Evolutionary conservation across 64 coral and sea anemone species (phyloP).

Genomic region (Orbicella faveolata): DNA sequence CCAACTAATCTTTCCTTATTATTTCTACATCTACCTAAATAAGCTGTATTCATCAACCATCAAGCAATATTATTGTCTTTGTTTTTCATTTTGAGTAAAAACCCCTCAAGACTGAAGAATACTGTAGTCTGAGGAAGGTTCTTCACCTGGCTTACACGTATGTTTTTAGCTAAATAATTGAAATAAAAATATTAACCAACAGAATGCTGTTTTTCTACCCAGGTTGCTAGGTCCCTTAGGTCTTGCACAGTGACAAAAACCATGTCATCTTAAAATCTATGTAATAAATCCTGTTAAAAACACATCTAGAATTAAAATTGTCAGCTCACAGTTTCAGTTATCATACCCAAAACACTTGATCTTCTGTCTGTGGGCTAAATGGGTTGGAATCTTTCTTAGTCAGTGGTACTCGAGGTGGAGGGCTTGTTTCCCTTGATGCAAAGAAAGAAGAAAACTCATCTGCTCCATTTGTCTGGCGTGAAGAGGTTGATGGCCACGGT

Average conservation of each 20-base stretch:
- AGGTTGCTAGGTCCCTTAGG: too few species aligned
- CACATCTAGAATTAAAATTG: background rate
- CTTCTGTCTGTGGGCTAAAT: background rate
- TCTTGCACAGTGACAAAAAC: background rate
- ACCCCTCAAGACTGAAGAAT: too few species aligned
- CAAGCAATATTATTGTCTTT: too few species aligned
- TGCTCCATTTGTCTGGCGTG: conserved; percentile 28
- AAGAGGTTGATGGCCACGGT: conserved; percentile 23
- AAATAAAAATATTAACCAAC: too few species aligned
- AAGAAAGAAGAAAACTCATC: conserved; percentile 70
- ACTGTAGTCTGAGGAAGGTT: too few species aligned
- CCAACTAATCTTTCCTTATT: too few species aligned
- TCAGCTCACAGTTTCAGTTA: background rate
- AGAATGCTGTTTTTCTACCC: too few species aligned
- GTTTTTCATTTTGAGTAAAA: too few species aligned
- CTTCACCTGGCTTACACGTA: too few species aligned
- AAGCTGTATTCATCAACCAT: too few species aligned
- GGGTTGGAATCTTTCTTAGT: conserved; percentile 43
- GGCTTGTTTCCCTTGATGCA: conserved; percentile 54
- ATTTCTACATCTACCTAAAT: too few species aligned
- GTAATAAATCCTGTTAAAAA: conserved; percentile 1
- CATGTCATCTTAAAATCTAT: background rate
- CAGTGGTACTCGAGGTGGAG: conserved; percentile 24
- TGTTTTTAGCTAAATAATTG: too few species aligned
- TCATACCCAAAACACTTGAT: conserved; percentile 46